Evolutionary conservation across 2,113 vertebrate species (phyloP).

Genomic region (Ameiurus melas): DNA sequence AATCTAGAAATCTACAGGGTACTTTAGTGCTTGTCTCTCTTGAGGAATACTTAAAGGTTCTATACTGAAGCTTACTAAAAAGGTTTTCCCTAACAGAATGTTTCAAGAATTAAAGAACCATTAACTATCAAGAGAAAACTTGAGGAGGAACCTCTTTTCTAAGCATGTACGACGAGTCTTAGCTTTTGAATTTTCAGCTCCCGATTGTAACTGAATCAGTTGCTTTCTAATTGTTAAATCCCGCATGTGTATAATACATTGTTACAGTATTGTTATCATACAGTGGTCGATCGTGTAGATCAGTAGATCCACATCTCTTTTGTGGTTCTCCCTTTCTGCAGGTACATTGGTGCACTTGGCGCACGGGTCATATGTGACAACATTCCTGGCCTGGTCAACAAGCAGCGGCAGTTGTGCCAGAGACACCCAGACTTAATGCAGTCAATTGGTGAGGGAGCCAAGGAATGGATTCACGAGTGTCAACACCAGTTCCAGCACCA

Average conservation of each 20-base stretch:
- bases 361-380: slow-evolving; percentile 96
- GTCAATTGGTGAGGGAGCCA: slow-evolving; percentile 90
- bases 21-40: background rate
- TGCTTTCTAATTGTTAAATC: background rate
- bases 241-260: background rate
- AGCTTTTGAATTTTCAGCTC: background rate
- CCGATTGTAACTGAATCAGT: background rate
- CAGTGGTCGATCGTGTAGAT: background rate
- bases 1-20: background rate
- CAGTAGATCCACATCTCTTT: background rate
- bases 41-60: background rate
- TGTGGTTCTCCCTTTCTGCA: slow-evolving; percentile 57
- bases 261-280: background rate
- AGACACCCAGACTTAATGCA: slow-evolving; percentile 96
- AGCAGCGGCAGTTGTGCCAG: slow-evolving; percentile 96
- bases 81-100: background rate
- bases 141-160: background rate
- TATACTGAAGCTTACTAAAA: background rate
- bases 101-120: background rate
- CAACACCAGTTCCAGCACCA: slow-evolving; percentile 97
- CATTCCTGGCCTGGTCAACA: slow-evolving; percentile 95
- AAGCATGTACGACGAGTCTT: background rate
- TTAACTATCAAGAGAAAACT: background rate
- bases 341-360: slow-evolving; percentile 96
- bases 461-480: slow-evolving; percentile 96